Evolutionary conservation across 2,888 invertebrate species (phyloP), one percentile per base, ranked within the genome.

Genomic region (Lobophora halterata): DNA sequence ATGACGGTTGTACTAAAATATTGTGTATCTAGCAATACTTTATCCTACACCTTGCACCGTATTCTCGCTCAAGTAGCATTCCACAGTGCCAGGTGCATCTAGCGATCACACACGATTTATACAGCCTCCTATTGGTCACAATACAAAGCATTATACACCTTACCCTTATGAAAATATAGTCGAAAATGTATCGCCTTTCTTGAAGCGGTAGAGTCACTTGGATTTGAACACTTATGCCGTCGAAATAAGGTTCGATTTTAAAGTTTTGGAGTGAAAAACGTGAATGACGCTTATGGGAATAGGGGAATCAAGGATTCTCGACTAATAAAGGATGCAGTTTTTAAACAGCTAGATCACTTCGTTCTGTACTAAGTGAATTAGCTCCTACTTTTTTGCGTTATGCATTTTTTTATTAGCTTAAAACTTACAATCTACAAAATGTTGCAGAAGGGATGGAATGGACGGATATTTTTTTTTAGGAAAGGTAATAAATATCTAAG

Each of bases 61-160:
- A 7, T 34, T 17, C 40, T 27, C 23, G 36, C 45, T 30, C 49
- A 51, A 66, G 67, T 63, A 52, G 66, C 76, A 80, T 80, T 78
- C 79, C 78, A 60, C 39, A 59, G 52, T 50, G 65, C 69, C 79
- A 80, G 79, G 77, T 80, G 79, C 61, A 64, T 58, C 56, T 40
- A 50, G 54, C 59, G 60, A 58, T 63, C 66, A 63, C 57, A 60
- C 49, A 63, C 61, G 57, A 68, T 66, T 63, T 67, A 65, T 64
- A 41, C 39, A 40, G 26, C 44, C 32, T 7, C 27, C 7, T 28
- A 28, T 17, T 7, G 27, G 16, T 10, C n/a, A 28, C 16, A 28
- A 28, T 18, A 18, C 30, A 30, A 32, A 10, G 16, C 4, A 30
- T 9, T 14, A 10, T 21, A 8, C 5, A 16, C 35, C 16, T 24